Percentiles rank a stretch among this genome's conserved stretches.
These are phyloP conservation scores for Sus cebifrons DNA, from an alignment of 2,797 vertebrate species.

Conservation along the genomic window DNA sequence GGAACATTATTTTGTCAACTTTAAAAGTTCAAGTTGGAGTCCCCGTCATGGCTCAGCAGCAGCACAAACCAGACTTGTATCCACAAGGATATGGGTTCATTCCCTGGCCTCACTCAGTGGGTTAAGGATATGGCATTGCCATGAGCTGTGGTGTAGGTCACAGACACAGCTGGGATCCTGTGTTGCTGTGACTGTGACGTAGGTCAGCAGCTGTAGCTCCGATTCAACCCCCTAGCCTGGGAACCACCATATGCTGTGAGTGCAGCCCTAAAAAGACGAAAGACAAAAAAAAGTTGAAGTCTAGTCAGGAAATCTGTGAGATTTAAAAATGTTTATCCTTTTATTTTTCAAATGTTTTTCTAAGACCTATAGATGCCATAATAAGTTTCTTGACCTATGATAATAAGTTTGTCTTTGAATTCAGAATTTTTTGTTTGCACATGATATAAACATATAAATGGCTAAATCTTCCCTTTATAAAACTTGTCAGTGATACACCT, in stretches of 20 bases:
- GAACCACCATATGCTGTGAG: too few species aligned
- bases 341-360: conserved; percentile 36
- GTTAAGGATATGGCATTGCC: too few species aligned
- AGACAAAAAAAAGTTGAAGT: neutral
- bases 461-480: neutral
- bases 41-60: too few species aligned
- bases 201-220: too few species aligned
- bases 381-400: neutral
- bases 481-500: neutral
- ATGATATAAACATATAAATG: neutral
- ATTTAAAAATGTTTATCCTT: neutral
- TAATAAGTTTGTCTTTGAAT: neutral
- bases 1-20: conserved; percentile 36
- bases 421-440: conserved; percentile 21
- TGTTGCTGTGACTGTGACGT: too few species aligned
- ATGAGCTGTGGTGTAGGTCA: too few species aligned
- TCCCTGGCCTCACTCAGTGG: too few species aligned
- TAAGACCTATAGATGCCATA: neutral
- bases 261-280: too few species aligned
- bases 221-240: too few species aligned
- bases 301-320: neutral
- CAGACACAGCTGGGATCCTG: too few species aligned
- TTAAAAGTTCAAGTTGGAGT: neutral
- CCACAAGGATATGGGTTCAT: too few species aligned
- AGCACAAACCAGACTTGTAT: too few species aligned